These are phyloP conservation scores for Heteractis magnifica DNA, from an alignment of 92 coral and sea anemone genomes.

Conservation along the genomic window DNA sequence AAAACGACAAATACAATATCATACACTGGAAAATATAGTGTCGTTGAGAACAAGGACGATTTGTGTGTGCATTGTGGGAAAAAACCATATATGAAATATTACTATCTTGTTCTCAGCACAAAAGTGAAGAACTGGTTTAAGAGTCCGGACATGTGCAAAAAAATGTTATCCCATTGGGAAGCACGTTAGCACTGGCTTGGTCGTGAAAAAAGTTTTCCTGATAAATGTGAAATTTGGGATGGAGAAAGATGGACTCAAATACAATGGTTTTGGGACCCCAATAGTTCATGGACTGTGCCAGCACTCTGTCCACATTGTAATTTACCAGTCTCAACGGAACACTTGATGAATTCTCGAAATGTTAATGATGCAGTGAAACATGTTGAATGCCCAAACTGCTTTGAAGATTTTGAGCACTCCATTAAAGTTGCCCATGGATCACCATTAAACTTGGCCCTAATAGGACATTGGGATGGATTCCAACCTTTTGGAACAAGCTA, in stretches of 20 bases:
- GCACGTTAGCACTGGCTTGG: slow-evolving; percentile 60
- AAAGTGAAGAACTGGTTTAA: slow-evolving; percentile 70
- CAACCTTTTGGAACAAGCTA: slow-evolving; percentile 51
- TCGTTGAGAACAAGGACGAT: slow-evolving; percentile 43
- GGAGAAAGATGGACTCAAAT: slow-evolving; percentile 61
- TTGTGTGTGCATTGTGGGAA: slow-evolving; percentile 55
- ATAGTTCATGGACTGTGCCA: slow-evolving; percentile 52
- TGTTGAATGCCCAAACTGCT: slow-evolving; percentile 62
- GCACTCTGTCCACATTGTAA: slow-evolving; percentile 36
- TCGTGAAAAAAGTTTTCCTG: slow-evolving; percentile 23
- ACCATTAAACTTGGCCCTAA: slow-evolving; percentile 49
- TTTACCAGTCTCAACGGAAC: slow-evolving; percentile 43
- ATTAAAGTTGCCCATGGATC: slow-evolving; percentile 39
- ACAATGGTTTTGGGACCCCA: slow-evolving; percentile 65
- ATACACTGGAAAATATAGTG: slow-evolving; percentile 56
- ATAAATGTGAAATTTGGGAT: slow-evolving; percentile 57
- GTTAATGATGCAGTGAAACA: slow-evolving; percentile 18
- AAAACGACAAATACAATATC: slow-evolving; percentile 29
- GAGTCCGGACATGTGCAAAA: slow-evolving; percentile 38
- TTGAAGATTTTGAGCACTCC: slow-evolving; percentile 32
- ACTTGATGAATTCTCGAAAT: slow-evolving; percentile 26
- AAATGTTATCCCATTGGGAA: slow-evolving; percentile 61
- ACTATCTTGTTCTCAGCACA: slow-evolving; percentile 57
- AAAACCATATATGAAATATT: slow-evolving; percentile 54
- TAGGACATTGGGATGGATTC: slow-evolving; percentile 70